Evolutionary conservation across 2,888 invertebrate genomes (phyloP), one percentile per base, ranked within the genome.

Genomic region (Epirrita christyi): DNA sequence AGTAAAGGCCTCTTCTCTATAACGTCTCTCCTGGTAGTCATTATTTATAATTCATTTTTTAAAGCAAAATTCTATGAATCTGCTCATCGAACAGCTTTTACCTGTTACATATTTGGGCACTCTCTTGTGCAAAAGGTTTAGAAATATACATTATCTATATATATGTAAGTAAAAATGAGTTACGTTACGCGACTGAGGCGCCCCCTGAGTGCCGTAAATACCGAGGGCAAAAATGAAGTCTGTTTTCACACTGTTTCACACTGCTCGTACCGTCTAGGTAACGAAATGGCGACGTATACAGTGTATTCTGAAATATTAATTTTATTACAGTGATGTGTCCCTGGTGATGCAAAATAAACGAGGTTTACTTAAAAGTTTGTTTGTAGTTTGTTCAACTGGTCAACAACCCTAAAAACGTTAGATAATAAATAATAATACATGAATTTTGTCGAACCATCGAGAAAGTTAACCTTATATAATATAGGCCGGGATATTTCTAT

Each of bases 191-290:
- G 63, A 70, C 72, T 66, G 66, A 57, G 66, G 54, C 69, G 59
- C 68, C 73, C 78, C 72, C 68, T 43, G 73, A 65, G 78, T 55
- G 63, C 61, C 68, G 70, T 83, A 80, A 79, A 80, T 78, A 74
- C 67, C 57, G 66, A 60, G 67, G 51, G 71, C 72, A 75, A 80
- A 80, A 78, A 78, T 78, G 74, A 78, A 78, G 76, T 75, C 73
- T 66, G 76, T 72, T 76, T 79, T 79, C 75, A 75, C 76, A 76
- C 72, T 32, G 67, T 66, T 72, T 70, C 74, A n/a, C n/a, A n/a
- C n/a, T n/a, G n/a, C 70, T 53, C 63, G 58, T 52, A 61, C 47
- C 40, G 61, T 64, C 54, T 65, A 66, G 55, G 62, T 65, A 63
- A 67, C 50, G 48, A 60, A 44, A 49, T 52, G 63, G 53, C 59